Base-by-base conservation (phyloP, 2,888 invertebrate species). In the Luperina testacea region DNA sequence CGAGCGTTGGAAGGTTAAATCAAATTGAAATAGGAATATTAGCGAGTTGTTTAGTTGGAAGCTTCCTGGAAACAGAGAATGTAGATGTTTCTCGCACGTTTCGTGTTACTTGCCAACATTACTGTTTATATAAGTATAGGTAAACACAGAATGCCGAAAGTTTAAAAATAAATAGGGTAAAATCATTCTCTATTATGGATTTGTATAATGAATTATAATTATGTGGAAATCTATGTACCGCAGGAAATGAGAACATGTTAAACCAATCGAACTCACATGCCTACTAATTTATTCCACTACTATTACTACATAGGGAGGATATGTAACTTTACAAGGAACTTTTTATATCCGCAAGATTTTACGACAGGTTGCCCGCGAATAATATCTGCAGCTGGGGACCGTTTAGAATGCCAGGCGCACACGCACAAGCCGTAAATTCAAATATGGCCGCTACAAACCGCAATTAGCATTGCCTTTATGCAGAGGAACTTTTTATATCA, bases 1-100 rank as follows among this genome's bases (percentile, higher is more conserved):
- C 93, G 92, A 93, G 79, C 92, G 91, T 91, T 93, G 95, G 94
- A 96, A 96, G 96, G 96, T 96, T 95, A 95, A 93, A 94, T 92
- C 85, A 88, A 91, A 91, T 92, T 89, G 87, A 91, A 93, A 92
- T 92, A 89, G 87, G 86, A 89, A 91, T 91, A 90, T 89, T 77
- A 83, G 87, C 89, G 86, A 85, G 85, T 87, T 90, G 87, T 90
- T 91, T 91, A 90, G 91, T 90, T 90, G 78, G 86, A 89, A 88
- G 90, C 91, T 95, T 95, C 95, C 93, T 92, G 94, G 94, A 95
- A 95, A 91, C 76, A 79, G 85, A 87, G 85, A 89, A 85, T 89
- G 91, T 92, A 93, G 90, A 91, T 91, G 90, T 89, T 91, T 92
- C 91, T 89, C 90, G 92, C 91, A 90, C 92, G 92, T 89, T 92